Conservation (phyloP, 2,113 vertebrate species). For the Aplodontia rufa region DNA sequence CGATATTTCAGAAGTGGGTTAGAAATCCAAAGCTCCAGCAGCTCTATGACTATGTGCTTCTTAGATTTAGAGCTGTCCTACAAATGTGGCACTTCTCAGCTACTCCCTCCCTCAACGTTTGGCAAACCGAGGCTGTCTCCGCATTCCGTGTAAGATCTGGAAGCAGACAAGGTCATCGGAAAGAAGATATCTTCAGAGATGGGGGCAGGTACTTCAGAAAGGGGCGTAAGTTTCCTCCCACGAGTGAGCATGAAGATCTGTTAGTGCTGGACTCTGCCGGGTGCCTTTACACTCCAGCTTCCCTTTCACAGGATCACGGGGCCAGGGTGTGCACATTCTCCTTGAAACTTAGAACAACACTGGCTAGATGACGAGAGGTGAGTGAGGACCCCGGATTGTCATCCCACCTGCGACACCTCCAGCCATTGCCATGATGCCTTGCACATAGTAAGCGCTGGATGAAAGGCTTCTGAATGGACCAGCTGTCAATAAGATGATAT, state of each 20-base stretch:
- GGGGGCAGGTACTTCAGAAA: background rate
- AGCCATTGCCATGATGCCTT: background rate
- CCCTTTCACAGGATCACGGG: background rate
- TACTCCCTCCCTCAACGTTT: background rate
- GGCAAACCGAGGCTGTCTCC: background rate
- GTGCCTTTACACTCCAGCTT: background rate
- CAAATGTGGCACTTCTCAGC: background rate
- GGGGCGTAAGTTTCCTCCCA: background rate
- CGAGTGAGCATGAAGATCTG: background rate
- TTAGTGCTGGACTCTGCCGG: background rate
- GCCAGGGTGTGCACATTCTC: background rate
- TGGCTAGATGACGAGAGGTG: background rate
- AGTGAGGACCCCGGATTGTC: background rate
- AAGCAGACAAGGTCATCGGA: background rate
- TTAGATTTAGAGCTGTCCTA: background rate
- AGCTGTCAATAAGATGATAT: background rate
- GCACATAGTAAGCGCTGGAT: background rate
- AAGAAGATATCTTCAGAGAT: background rate
- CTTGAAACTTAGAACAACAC: background rate
- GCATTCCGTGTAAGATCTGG: background rate
- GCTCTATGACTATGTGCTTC: background rate
- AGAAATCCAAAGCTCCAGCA: background rate
- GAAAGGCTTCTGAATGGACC: background rate
- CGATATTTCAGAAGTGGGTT: background rate
- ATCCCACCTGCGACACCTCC: background rate